phyloP scores from a whole-genome alignment of 1,140 invertebrate genomes.

The Sinella curviseta region DNA sequence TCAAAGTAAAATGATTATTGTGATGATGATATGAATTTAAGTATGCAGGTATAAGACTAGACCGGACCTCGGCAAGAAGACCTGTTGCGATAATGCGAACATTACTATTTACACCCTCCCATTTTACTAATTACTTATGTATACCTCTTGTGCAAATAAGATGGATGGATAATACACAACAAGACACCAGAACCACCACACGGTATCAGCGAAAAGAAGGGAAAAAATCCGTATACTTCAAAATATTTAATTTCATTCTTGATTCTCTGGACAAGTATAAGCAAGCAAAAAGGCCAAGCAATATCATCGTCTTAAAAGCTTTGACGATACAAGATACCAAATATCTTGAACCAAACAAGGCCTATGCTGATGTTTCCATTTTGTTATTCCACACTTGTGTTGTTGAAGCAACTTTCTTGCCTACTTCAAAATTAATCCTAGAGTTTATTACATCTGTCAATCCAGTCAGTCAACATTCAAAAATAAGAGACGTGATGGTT shows the following conservation, averaged over 20 bases:
- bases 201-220: no score
- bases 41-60: not conserved
- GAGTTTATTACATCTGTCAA: slow-evolving; percentile 22
- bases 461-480: slow-evolving; percentile 8
- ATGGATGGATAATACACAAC: not conserved
- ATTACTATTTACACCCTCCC: not conserved
- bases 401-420: not conserved
- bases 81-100: not conserved
- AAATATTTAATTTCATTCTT: not conserved
- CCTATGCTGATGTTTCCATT: not conserved
- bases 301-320: not conserved
- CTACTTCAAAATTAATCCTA: slow-evolving; percentile 6
- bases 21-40: not conserved
- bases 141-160: not conserved
- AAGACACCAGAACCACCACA: no score
- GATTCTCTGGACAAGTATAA: not conserved
- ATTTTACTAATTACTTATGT: not conserved
- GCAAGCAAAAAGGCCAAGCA: not conserved
- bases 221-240: not conserved
- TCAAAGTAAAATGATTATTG: not conserved
- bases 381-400: not conserved
- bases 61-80: not conserved
- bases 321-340: not conserved
- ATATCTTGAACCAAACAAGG: not conserved
- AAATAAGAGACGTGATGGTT: not conserved